Conservation (phyloP, 92 coral and sea anemone species). For the Palythoa caribaeorum region DNA sequence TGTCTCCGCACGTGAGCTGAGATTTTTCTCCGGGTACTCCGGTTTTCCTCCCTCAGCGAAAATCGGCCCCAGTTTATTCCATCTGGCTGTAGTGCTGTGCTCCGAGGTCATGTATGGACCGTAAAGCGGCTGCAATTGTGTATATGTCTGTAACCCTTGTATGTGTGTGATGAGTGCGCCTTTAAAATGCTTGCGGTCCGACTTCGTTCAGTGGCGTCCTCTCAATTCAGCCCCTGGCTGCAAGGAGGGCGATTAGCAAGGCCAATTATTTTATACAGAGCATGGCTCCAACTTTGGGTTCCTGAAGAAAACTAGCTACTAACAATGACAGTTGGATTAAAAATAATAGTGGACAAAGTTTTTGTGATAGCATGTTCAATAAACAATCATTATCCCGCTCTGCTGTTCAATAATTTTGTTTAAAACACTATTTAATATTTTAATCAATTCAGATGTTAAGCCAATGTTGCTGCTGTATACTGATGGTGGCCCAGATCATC, state of each 20-base stretch:
- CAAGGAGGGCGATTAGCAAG: not conserved
- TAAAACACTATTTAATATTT: not conserved
- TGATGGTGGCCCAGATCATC: slow-evolving; percentile 56
- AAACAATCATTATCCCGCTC: not conserved
- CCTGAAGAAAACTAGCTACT: not conserved
- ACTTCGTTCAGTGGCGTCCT: too few relatives aligned
- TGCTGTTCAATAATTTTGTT: not conserved
- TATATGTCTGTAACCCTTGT: too few relatives aligned
- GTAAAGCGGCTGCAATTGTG: too few relatives aligned
- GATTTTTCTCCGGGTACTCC: too few relatives aligned
- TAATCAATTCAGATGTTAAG: slow-evolving; percentile 13
- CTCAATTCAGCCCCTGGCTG: too few relatives aligned
- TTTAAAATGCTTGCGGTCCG: too few relatives aligned
- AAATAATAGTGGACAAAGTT: not conserved
- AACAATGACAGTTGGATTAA: not conserved
- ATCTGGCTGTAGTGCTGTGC: too few relatives aligned
- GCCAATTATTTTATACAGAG: not conserved
- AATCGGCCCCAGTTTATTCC: too few relatives aligned
- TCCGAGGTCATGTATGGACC: too few relatives aligned
- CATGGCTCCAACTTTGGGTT: not conserved
- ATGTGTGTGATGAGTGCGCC: too few relatives aligned
- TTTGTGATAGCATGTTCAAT: not conserved
- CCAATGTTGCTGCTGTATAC: slow-evolving; percentile 13
- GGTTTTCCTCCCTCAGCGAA: too few relatives aligned
- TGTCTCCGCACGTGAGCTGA: too few relatives aligned